Percentiles rank a stretch among this genome's conserved stretches.
Evolutionary conservation across 2,797 vertebrate species (phyloP).

Genomic region (Artibeus lituratus): DNA sequence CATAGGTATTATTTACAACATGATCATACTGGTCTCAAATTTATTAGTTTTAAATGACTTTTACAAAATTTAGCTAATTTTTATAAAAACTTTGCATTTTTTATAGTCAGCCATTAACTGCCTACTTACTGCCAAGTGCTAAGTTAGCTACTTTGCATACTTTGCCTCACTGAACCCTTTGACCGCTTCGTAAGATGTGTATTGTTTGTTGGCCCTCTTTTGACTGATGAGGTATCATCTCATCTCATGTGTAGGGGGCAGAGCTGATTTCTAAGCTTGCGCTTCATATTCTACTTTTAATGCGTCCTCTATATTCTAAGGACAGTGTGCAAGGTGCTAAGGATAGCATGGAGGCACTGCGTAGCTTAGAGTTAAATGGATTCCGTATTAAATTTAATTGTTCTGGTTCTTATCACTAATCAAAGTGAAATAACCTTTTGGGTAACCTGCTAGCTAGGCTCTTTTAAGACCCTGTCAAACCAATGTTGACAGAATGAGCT

Average conservation of each 20-base stretch:
- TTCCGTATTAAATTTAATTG: neutral
- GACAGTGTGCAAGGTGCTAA: neutral
- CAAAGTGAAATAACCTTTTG: constrained; percentile 13
- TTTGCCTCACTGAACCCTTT: neutral
- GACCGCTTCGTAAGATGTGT: neutral
- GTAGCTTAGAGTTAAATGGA: constrained; percentile 13
- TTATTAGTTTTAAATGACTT: neutral
- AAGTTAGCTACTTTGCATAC: neutral
- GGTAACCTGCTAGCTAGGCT: constrained; percentile 26
- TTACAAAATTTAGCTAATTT: neutral
- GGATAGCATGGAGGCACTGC: neutral
- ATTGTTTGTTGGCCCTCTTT: neutral
- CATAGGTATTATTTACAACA: neutral
- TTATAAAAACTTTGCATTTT: neutral
- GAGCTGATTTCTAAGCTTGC: neutral
- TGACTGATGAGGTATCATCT: neutral
- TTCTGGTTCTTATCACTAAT: constrained; percentile 34
- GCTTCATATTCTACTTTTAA: neutral
- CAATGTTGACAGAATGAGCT: constrained; percentile 5
- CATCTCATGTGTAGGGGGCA: neutral
- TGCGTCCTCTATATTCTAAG: neutral
- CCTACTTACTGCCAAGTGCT: neutral
- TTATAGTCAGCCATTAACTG: neutral
- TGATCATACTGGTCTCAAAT: neutral
- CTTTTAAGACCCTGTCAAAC: constrained; percentile 26